Evolutionary conservation across 2,113 vertebrate genomes (phyloP).

Genomic region (Theristicus caerulescens): DNA sequence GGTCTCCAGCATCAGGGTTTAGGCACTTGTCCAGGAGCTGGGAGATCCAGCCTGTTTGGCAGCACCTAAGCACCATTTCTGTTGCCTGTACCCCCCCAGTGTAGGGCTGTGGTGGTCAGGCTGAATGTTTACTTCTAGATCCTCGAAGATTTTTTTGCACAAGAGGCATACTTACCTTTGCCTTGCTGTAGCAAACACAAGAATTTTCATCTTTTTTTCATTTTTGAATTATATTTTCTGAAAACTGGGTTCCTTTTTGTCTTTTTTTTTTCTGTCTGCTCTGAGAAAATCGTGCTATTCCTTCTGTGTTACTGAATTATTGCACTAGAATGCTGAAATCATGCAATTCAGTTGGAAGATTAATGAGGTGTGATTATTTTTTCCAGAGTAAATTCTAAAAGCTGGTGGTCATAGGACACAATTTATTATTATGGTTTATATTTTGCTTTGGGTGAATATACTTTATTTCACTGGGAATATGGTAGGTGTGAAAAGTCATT

Average conservation of each 20-base stretch:
- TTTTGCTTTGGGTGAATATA: neutral
- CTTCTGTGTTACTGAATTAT: neutral
- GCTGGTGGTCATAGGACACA: neutral
- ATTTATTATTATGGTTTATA: neutral
- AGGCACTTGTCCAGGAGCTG: neutral
- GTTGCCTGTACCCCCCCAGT: neutral
- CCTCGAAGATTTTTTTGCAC: neutral
- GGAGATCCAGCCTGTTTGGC: neutral
- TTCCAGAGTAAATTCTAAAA: conserved; percentile 5
- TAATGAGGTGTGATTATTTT: neutral
- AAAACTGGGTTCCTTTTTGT: neutral
- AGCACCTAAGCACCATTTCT: neutral
- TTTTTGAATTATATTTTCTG: neutral
- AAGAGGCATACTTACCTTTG: neutral
- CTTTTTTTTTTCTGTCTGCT: neutral
- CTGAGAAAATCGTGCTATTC: neutral
- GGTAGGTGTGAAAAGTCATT: neutral
- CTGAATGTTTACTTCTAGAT: neutral
- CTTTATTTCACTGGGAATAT: neutral
- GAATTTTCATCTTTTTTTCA: neutral
- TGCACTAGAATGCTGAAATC: neutral
- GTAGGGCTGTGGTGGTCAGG: neutral
- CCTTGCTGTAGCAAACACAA: neutral
- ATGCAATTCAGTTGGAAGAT: neutral
- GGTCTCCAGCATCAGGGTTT: neutral